Evolutionary conservation across 2,797 vertebrate genomes (phyloP).

Genomic region (Hydrophis major): DNA sequence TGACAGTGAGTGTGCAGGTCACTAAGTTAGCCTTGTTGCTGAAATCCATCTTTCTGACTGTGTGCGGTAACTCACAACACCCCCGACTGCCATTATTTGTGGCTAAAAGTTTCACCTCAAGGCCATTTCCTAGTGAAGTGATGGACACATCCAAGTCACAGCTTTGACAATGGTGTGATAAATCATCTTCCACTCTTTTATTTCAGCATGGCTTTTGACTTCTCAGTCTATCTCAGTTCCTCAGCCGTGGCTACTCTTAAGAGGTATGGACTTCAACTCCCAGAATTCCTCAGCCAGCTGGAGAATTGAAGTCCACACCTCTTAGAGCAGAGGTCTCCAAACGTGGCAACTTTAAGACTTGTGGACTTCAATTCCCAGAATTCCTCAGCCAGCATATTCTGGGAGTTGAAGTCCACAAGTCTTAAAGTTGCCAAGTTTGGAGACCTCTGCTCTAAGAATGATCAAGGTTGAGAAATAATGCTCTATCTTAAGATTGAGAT

Average conservation of each 20-base stretch:
- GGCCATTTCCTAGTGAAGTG: background rate
- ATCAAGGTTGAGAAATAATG: background rate
- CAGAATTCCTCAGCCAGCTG: background rate
- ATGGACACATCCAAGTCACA: background rate
- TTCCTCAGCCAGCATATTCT: no score
- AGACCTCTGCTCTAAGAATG: no score
- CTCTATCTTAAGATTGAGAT: background rate
- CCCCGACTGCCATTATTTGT: background rate
- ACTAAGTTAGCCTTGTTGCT: fast-evolving
- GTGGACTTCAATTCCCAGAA: no score
- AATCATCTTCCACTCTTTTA: background rate
- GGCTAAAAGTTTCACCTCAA: background rate
- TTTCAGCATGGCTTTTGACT: background rate
- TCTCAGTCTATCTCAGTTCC: background rate
- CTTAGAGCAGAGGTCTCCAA: background rate
- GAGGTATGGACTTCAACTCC: background rate
- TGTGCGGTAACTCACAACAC: background rate
- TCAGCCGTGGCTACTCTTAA: background rate
- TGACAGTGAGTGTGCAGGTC: slow-evolving; percentile 76
- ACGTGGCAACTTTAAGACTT: no score
- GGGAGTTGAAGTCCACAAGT: no score
- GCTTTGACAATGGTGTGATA: background rate
- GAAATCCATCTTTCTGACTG: background rate
- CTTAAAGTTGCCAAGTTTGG: no score
- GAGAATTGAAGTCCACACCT: background rate